Base-by-base conservation (phyloP, 2,888 invertebrate genomes). In the Cacoxenus indagator region DNA sequence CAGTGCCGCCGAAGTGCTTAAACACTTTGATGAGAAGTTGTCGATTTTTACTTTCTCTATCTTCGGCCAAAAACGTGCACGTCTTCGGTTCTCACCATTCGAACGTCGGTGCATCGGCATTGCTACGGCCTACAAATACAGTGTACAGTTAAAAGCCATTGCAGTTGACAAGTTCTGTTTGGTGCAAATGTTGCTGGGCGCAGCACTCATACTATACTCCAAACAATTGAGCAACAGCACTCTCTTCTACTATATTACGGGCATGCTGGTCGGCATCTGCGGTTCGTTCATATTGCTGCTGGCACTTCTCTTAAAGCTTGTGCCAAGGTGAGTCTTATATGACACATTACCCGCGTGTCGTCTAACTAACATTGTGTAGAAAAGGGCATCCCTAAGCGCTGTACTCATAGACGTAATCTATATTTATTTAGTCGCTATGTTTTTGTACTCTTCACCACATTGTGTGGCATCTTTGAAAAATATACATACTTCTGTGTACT, bases 231-330 rank as follows among this genome's bases (percentile, higher is more conserved):
- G 96, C 75, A 90, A 91, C 72, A 97, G 97, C 84, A 90, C 92
- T 0, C 76, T 95, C 14, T 96, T 98, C 86, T 97, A 96, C 87
- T 97, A 97, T 82, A 86, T 95, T 1, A 93, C 94, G 77, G 97
- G 97, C 0, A 89, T 96, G 29, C 86, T 92, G 0, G 86, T 97
- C 27, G 97, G 97, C 11, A 91, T 97, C 29, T 91, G 92, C 69
- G 94, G 95, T 0, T 97, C 97, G 0, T 90, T 96, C 73, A 89
- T 97, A 83, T 91, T 97, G 37, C 84, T 96, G 0, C 91, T 97
- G 54, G 96, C 94, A 85, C 91, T 97, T 73, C 70, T 94, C 26
- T 93, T 95, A 84, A 94, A 93, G 87, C 84, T 97, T 62, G 88
- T 97, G 67, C 96, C 97, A 0, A 76, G 75, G 79, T 79, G 2